Conservation (phyloP, 2,888 invertebrate species). For the Drosophila kuntzei region DNA sequence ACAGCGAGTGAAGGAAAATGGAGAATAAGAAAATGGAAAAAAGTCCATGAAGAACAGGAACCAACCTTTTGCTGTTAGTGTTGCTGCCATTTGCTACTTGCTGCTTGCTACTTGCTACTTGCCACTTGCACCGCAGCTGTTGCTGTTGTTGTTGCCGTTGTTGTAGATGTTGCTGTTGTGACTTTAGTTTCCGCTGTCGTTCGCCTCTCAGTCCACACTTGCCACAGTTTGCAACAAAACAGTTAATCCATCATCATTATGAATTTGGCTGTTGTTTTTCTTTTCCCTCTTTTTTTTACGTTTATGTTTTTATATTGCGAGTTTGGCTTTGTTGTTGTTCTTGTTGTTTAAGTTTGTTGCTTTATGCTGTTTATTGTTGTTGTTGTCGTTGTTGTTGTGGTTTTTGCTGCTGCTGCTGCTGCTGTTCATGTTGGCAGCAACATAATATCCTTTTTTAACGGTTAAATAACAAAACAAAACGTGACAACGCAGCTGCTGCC, state of each 20-base stretch:
- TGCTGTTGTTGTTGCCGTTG: conserved; percentile 19
- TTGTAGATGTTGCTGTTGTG: conserved; percentile 29
- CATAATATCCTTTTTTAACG: conserved; percentile 50
- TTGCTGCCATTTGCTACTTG: conserved; percentile 12
- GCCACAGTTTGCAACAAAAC: conserved; percentile 52
- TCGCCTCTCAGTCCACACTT: conserved; percentile 38
- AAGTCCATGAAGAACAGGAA: conserved; percentile 22
- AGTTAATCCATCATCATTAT: conserved; percentile 79
- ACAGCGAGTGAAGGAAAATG: conserved; percentile 4
- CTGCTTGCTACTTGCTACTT: conserved; percentile 17
- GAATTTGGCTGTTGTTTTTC: conserved; percentile 57
- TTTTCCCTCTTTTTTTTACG: conserved; percentile 33
- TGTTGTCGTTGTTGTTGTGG: conserved; percentile 33
- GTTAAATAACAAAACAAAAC: conserved; percentile 37
- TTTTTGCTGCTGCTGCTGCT: conserved; percentile 38
- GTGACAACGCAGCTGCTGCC: conserved; percentile 42
- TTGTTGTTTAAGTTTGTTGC: conserved; percentile 30
- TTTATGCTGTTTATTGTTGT: conserved; percentile 25
- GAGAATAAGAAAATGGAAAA: conserved; percentile 4
- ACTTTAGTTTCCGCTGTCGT: conserved; percentile 47
- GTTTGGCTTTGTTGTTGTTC: conserved; percentile 22
- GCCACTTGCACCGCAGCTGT: conserved; percentile 43
- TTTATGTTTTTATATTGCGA: conserved; percentile 25
- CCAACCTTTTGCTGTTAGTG: conserved; percentile 43
- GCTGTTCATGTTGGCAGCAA: conserved; percentile 52